phyloP scores from a whole-genome alignment of 2,113 vertebrate species.

The Psephotus haematonotus region DNA sequence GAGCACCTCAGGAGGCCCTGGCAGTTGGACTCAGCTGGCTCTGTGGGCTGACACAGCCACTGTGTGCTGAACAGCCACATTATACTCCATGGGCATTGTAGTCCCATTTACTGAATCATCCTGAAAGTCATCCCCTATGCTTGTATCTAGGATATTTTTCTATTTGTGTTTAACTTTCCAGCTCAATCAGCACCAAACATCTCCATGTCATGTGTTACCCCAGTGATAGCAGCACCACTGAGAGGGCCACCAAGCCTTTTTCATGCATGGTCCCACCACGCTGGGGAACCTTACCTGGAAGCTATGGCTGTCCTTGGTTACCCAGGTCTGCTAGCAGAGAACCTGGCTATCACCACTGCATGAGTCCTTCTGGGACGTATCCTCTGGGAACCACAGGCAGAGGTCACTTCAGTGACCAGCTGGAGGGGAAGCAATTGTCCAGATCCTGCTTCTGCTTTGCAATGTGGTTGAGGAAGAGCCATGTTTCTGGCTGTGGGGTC shows the following conservation, averaged over 20 bases:
- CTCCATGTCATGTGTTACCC: not conserved
- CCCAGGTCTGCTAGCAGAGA: not conserved
- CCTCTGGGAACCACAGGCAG: not conserved
- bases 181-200: not conserved
- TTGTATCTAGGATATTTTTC: not conserved
- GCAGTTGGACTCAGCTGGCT: accelerated
- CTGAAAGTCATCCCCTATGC: not conserved
- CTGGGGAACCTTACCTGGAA: not conserved
- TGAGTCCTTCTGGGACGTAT: not conserved
- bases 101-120: not conserved
- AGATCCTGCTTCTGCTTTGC: not conserved
- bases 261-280: accelerated
- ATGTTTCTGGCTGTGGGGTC: accelerated
- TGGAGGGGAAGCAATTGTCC: not conserved
- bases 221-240: not conserved
- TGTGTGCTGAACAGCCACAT: not conserved
- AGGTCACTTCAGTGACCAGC: not conserved
- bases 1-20: accelerated
- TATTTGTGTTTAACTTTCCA: not conserved
- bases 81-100: not conserved
- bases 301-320: not conserved
- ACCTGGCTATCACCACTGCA: accelerated
- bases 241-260: not conserved
- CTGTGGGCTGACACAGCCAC: not conserved
- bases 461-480: not conserved